These are phyloP conservation scores for Diorhabda sublineata DNA, from an alignment of 1,140 invertebrate genomes.

Conservation along the genomic window DNA sequence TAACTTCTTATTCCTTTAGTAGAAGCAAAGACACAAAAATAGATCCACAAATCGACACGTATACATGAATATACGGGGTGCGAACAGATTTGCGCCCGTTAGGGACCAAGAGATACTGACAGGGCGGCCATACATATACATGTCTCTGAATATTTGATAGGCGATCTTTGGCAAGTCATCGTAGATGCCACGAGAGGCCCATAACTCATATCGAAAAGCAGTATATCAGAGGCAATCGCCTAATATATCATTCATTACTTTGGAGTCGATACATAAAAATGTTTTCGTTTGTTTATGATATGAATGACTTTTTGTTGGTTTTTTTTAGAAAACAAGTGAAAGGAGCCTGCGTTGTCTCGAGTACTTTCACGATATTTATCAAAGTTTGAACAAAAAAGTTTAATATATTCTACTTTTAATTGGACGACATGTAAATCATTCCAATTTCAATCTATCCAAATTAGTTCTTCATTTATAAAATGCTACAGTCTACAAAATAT, in stretches of 20 bases:
- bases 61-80: slow-evolving; percentile 14
- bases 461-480: too few relatives aligned
- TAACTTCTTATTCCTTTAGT: not conserved
- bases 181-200: slow-evolving; percentile 41
- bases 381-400: too few relatives aligned
- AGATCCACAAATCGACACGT: not conserved
- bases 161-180: slow-evolving; percentile 45
- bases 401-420: too few relatives aligned
- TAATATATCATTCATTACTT: slow-evolving; percentile 29
- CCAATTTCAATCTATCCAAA: too few relatives aligned
- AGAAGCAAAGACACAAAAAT: not conserved
- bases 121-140: slow-evolving; percentile 18
- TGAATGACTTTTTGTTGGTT: too few relatives aligned
- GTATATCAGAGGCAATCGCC: slow-evolving; percentile 42
- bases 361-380: too few relatives aligned
- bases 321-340: too few relatives aligned
- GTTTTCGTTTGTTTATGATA: not conserved
- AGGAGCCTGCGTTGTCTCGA: too few relatives aligned
- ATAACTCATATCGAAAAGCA: slow-evolving; percentile 45
- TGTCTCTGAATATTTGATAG: slow-evolving; percentile 42
- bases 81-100: slow-evolving; percentile 20
- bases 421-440: too few relatives aligned
- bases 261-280: slow-evolving; percentile 9
- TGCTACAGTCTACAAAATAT: too few relatives aligned
- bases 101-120: slow-evolving; percentile 9